A percentile compares a stretch with the other conserved stretches of the same genome.
Conservation (phyloP, 2,113 vertebrate species). For the Rhadina sibilatrix region DNA sequence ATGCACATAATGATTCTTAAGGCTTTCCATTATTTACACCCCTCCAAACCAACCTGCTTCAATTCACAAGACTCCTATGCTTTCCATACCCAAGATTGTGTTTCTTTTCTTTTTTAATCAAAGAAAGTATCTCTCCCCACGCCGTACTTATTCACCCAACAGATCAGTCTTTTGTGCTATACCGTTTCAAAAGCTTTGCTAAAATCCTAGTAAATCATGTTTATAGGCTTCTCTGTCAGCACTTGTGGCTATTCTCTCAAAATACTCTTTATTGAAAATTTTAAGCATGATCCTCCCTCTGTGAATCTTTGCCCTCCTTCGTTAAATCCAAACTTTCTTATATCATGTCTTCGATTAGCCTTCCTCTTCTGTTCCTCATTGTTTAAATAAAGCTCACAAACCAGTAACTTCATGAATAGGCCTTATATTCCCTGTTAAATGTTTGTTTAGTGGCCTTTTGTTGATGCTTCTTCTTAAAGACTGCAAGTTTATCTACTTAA, state of each 20-base stretch:
- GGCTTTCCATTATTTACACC: not conserved
- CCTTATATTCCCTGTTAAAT: conserved; percentile 16
- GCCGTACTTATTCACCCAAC: conserved; percentile 2
- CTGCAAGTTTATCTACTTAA: not conserved
- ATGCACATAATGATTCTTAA: conserved; percentile 2
- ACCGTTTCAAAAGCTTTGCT: conserved; percentile 6
- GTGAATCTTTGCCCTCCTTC: conserved; percentile 24
- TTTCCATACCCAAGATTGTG: not conserved
- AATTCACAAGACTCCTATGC: not conserved
- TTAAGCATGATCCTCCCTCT: conserved; percentile 2
- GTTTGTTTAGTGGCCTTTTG: conserved; percentile 8
- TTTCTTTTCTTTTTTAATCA: conserved; percentile 50
- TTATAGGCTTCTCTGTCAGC: conserved; percentile 12
- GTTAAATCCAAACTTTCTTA: conserved; percentile 39
- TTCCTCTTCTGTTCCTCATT: not conserved
- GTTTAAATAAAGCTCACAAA: conserved; percentile 30
- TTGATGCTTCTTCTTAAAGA: not conserved
- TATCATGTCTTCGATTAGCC: not conserved
- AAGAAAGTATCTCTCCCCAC: conserved; percentile 24
- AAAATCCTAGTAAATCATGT: conserved; percentile 50
- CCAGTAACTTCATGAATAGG: conserved; percentile 8
- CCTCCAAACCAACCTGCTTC: not conserved
- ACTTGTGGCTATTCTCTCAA: conserved; percentile 18
- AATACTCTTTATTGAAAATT: conserved; percentile 44
- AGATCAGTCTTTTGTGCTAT: conserved; percentile 44